Conservation (phyloP, 2,797 vertebrate species). For the Pachyuromys duprasi region DNA sequence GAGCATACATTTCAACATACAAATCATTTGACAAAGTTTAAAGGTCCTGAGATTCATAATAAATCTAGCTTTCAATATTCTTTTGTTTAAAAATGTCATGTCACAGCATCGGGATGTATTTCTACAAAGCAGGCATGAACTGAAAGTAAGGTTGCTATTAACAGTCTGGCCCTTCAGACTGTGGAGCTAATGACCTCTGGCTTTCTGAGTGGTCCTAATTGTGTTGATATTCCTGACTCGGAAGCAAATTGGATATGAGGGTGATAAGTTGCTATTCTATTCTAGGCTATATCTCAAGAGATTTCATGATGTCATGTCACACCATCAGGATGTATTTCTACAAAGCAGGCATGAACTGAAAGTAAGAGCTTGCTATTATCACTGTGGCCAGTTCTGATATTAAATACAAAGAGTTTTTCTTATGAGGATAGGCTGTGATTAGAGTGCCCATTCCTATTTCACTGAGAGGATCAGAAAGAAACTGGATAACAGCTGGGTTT, state of each 20-base stretch:
- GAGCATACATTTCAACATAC: not conserved
- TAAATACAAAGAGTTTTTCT: conserved; percentile 23
- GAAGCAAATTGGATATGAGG: conserved; percentile 31
- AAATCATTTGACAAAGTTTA: not conserved
- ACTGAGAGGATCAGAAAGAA: conserved; percentile 5
- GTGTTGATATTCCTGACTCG: not conserved
- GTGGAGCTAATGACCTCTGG: not conserved
- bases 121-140: not conserved
- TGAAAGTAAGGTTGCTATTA: not conserved
- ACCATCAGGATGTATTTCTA: too few relatives aligned
- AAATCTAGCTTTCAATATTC: not conserved
- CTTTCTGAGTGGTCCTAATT: not conserved
- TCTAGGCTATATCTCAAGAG: not conserved
- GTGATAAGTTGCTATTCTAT: not conserved
- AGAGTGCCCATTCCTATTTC: not conserved
- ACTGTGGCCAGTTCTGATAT: not conserved
- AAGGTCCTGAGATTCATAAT: not conserved
- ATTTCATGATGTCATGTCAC: not conserved
- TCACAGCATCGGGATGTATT: not conserved
- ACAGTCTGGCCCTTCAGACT: not conserved
- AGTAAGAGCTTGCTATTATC: too few relatives aligned
- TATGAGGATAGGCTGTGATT: conserved; percentile 33
- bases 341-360: too few relatives aligned
- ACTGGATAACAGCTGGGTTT: not conserved
- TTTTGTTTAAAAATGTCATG: not conserved